Percentiles rank a stretch among this genome's conserved stretches.
These are phyloP conservation scores for Chelon auratus DNA, from an alignment of 2,797 vertebrate species.

Conservation along the genomic window DNA sequence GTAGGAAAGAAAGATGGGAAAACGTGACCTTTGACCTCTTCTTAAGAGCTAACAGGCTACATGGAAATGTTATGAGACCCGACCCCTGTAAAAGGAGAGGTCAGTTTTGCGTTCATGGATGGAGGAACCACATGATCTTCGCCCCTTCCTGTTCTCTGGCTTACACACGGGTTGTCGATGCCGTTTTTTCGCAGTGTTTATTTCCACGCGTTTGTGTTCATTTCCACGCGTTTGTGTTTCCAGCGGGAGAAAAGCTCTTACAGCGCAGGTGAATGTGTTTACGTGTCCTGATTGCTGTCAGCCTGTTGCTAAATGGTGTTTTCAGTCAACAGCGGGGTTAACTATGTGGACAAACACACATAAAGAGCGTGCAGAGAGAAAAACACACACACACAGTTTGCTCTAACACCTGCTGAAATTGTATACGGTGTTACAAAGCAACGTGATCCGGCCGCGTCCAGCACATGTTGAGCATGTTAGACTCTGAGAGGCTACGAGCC, in stretches of 20 bases:
- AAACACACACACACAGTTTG: constrained; percentile 29
- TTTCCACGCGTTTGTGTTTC: constrained; percentile 14
- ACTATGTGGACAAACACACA: constrained; percentile 41
- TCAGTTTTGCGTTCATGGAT: constrained; percentile 45
- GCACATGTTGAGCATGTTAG: constrained; percentile 50
- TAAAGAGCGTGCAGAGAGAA: constrained; percentile 29
- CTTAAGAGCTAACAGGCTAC: constrained; percentile 22
- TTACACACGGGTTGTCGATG: constrained; percentile 50
- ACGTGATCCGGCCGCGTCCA: constrained; percentile 52
- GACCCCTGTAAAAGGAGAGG: constrained; percentile 59
- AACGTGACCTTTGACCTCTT: constrained; percentile 45
- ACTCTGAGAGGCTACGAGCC: constrained; percentile 30
- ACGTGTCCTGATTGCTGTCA: background rate
- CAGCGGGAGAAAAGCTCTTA: constrained; percentile 9
- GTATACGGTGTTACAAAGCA: constrained; percentile 59
- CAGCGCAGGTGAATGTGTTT: constrained; percentile 38
- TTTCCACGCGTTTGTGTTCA: constrained; percentile 13
- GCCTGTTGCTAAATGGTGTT: constrained; percentile 20
- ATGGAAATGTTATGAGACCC: constrained; percentile 63
- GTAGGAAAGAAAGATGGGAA: constrained; percentile 13
- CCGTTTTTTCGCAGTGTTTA: constrained; percentile 35
- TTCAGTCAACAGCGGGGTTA: constrained; percentile 45
- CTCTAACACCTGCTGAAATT: constrained; percentile 67
- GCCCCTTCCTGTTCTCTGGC: constrained; percentile 45
- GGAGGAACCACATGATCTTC: constrained; percentile 3